These are phyloP conservation scores for Ceyx melanurus DNA, from an alignment of 2,113 vertebrate genomes.

Conservation along the genomic window DNA sequence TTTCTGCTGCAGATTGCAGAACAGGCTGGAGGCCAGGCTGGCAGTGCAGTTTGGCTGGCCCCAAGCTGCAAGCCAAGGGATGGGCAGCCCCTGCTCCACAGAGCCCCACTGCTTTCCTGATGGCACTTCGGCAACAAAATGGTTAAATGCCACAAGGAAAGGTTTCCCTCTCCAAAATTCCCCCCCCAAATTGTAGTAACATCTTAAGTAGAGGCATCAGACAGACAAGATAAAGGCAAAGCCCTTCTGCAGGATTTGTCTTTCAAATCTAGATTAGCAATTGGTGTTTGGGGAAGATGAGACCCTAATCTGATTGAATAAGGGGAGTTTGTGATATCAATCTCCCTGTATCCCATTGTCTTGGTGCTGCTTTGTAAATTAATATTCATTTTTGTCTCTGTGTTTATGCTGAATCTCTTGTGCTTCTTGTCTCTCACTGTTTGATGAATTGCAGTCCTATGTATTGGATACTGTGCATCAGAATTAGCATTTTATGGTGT, in stretches of 20 bases:
- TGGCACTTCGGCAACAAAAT: not conserved
- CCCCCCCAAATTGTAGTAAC: not conserved
- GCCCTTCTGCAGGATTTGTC: constrained; percentile 42
- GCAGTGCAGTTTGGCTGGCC: not conserved
- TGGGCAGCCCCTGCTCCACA: accelerated
- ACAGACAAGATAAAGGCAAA: constrained; percentile 42
- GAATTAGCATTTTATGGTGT: not conserved
- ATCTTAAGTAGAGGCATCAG: constrained; percentile 29
- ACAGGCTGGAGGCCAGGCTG: not conserved
- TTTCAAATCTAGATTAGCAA: constrained; percentile 47
- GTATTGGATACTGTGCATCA: not conserved
- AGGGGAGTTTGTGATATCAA: constrained; percentile 23
- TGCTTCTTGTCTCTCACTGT: not conserved
- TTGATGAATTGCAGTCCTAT: not conserved
- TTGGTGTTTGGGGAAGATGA: constrained; percentile 48
- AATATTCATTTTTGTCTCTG: constrained; percentile 36
- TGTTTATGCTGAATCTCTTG: not conserved
- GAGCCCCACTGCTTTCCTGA: accelerated
- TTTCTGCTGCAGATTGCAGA: not conserved
- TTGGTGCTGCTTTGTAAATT: constrained; percentile 60
- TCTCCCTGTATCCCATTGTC: constrained; percentile 53
- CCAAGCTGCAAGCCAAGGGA: not conserved
- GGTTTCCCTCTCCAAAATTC: not conserved
- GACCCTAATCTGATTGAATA: constrained; percentile 49
- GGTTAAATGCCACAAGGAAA: not conserved